phyloP scores from a whole-genome alignment of 2,888 invertebrate genomes.

The Diplolepis rosae region DNA sequence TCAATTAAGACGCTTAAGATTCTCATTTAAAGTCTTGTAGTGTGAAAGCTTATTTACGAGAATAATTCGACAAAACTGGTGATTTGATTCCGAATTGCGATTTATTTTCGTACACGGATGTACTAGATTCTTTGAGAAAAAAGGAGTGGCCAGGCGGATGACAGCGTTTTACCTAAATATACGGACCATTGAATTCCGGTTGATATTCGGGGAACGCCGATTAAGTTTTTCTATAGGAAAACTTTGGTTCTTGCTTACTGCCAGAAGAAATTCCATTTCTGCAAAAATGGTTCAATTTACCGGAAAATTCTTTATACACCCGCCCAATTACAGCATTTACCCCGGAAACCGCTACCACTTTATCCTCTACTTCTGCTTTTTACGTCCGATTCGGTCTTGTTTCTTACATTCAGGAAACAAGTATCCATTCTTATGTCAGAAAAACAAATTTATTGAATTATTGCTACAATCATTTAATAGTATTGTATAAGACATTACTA shows the following conservation, averaged over 20 bases:
- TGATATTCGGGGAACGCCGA: slow-evolving; percentile 63
- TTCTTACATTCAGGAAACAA: not conserved
- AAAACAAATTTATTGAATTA: too few species aligned
- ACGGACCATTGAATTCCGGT: slow-evolving; percentile 62
- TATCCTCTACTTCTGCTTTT: slow-evolving; percentile 2
- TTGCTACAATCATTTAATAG: too few species aligned
- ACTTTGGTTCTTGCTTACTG: not conserved
- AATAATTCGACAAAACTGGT: too few species aligned
- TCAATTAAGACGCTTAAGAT: too few species aligned
- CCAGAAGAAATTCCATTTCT: slow-evolving; percentile 58
- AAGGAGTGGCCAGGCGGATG: not conserved
- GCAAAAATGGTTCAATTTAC: slow-evolving; percentile 63
- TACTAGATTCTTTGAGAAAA: not conserved
- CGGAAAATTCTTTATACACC: slow-evolving; percentile 66
- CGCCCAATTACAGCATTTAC: slow-evolving; percentile 60
- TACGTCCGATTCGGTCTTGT: not conserved
- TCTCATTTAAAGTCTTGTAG: too few species aligned
- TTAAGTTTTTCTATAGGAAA: slow-evolving; percentile 56
- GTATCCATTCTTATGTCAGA: not conserved
- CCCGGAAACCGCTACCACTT: slow-evolving; percentile 46
- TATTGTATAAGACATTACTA: too few species aligned
- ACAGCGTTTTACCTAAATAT: slow-evolving; percentile 34
- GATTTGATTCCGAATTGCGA: not conserved
- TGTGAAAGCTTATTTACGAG: too few species aligned
- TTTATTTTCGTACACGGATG: not conserved